Base-by-base conservation (phyloP, 1,140 invertebrate species). In the Hypothenemus hampei region DNA sequence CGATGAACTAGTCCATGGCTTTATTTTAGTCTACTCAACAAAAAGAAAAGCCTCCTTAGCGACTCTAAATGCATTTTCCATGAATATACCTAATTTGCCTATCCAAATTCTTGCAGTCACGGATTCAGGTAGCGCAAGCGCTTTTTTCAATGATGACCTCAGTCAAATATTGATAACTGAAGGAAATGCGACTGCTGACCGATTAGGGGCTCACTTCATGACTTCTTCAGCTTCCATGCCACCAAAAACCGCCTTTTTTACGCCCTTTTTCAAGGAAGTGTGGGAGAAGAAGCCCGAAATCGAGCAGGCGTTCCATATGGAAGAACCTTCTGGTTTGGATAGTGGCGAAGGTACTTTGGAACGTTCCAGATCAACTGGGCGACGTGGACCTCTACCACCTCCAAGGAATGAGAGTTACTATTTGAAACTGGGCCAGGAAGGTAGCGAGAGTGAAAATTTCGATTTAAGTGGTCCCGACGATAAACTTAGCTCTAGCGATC, bases 241-340 rank as follows among this genome's bases (percentile, higher is more conserved):
- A 71, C 86, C 86, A 62, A 91, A 92, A 78, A 87, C 88, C 89
- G 72, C 91, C 31, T 94, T 94, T 73, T 97, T 93, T 71, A 92
- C 89, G 37, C 92, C 91, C 43, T 97, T 98, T 75, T 93, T 97
- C 73, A 92, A 93, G 71, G 90, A 93, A 72, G 91, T 93, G 11
- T 95, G 91, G 91, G 91, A 95, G 65, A 89, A 92, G 63, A 95
- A 97, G 64, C 89, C 90, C 23, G 90, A 95, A 74, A 94, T 95
- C 49, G 93, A 97, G 68, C 87, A 91, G 69, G 89, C 89, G 1
- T 90, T 95, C 72, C 86, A 91, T 66, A 84, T 94, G 80, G 91
- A 93, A 72, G 89, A 89, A 72, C 85, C 80, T 50, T 80, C 80
- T 26, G 77, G 78, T 59, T 70, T 82, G 22, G 81, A 81, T 62